These are phyloP conservation scores for Cyclargus thomasi DNA, from an alignment of 1,140 invertebrate genomes.

Conservation along the genomic window DNA sequence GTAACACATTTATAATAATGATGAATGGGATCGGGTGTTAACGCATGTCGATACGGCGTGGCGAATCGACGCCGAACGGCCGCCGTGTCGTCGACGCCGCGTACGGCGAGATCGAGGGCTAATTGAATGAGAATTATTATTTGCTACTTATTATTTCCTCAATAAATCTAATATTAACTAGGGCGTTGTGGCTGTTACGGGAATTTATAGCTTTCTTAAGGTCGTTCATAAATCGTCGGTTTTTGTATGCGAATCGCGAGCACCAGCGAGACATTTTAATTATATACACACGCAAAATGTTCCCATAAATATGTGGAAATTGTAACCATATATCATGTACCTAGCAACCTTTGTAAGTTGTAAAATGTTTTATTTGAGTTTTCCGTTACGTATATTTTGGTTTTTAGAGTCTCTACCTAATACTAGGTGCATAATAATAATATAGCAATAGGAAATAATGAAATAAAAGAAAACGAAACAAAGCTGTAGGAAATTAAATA, in stretches of 20 bases:
- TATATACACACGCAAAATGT: slow-evolving; percentile 5
- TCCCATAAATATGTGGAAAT: background rate
- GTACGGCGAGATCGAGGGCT: slow-evolving; percentile 48
- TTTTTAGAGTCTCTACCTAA: no score
- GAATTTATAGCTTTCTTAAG: slow-evolving; percentile 26
- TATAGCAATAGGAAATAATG: no score
- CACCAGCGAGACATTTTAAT: slow-evolving; percentile 19
- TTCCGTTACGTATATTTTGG: background rate
- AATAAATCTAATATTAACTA: slow-evolving; percentile 68
- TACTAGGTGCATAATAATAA: no score
- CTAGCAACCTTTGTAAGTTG: background rate
- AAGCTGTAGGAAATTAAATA: no score
- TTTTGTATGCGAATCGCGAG: slow-evolving; percentile 12
- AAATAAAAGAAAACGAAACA: no score
- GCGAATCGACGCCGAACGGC: slow-evolving; percentile 54
- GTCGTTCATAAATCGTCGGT: slow-evolving; percentile 43
- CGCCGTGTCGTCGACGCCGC: background rate
- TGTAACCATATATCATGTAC: background rate
- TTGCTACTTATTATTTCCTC: slow-evolving; percentile 22
- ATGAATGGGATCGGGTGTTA: slow-evolving; percentile 68
- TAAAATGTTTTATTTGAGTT: background rate
- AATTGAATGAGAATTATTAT: slow-evolving; percentile 71
- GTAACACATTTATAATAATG: slow-evolving; percentile 75
- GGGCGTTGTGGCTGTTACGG: slow-evolving; percentile 40
- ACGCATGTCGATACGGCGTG: slow-evolving; percentile 60